Evolutionary conservation across 2,113 vertebrate genomes (phyloP).

Genomic region (Python bivittatus): DNA sequence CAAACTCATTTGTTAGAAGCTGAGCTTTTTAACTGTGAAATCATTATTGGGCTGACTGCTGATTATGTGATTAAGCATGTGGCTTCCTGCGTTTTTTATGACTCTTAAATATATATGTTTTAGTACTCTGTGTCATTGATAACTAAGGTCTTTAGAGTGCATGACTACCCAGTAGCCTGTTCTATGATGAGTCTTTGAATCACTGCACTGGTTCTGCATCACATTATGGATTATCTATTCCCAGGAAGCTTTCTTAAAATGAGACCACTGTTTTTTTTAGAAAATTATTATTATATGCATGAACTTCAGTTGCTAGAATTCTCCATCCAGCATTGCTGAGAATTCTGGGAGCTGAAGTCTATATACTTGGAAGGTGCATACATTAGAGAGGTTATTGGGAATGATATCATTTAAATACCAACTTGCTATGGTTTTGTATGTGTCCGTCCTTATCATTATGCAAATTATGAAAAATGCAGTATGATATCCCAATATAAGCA

Average conservation of each 20-base stretch:
- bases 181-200: constrained; percentile 18
- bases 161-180: constrained; percentile 15
- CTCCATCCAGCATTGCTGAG: background rate
- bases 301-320: background rate
- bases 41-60: constrained; percentile 68
- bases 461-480: background rate
- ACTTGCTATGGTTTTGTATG: background rate
- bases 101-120: constrained; percentile 66
- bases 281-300: background rate
- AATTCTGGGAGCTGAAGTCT: background rate
- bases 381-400: background rate
- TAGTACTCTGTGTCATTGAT: constrained; percentile 59
- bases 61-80: constrained; percentile 60
- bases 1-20: constrained; percentile 70
- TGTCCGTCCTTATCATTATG: background rate
- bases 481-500: background rate
- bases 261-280: background rate
- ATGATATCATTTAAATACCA: background rate
- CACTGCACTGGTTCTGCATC: background rate
- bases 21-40: constrained; percentile 78
- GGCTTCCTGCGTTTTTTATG: constrained; percentile 69
- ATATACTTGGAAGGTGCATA: background rate
- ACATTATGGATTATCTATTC: background rate
- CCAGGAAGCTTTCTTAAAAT: background rate
- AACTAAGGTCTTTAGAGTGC: constrained; percentile 42